Evolutionary conservation across 2,113 vertebrate species (phyloP), one percentile per base, ranked within the genome.

Genomic region (Gasterosteus nipponicus): DNA sequence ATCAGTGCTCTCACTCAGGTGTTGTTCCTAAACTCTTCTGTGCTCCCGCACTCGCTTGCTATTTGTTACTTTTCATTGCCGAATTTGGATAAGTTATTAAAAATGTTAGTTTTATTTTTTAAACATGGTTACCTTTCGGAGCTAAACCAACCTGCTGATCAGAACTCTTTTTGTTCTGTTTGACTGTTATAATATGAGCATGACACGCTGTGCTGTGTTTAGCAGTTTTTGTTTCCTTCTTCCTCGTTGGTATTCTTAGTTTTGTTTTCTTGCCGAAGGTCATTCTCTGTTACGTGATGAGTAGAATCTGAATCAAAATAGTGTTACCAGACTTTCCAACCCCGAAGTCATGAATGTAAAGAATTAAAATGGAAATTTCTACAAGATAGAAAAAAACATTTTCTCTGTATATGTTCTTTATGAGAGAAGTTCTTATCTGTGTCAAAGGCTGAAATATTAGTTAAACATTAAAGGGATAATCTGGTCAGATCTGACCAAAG

Each of bases 371-470:
- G 7, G 5, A 64, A 22, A 73, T 74, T 49, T 63, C 7, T 35
- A 63, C 7, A 29, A 56, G 5, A 12, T 33, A 42, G 71, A 87
- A 76, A 86, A 86, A 87, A 87, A 4, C 11, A 0, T 44, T 33
- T 31, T 60, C 74, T 77, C 12, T 44, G 8, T 9, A 15, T 66
- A 38, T 75, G n/a, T 15, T 5, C n/a, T 51, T 47, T 9, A 51
- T 15, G 2, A n/a, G 3, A 33, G 7, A 33, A 41, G 4, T 22
- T 46, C 5, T 61, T 10, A 35, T 18, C 4, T 26, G 19, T 26
- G 38, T 44, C 10, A 33, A 11, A 33, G 1, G 33, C 33, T 56
- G 61, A 62, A 19, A 31, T 14, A 5, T 19, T 33, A 14, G 18
- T 46, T 44, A 19, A 49, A 39, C 0, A 12, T 29, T 5, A 46